Base-by-base conservation (phyloP, 1,140 invertebrate genomes). In the Aethina tumida region DNA sequence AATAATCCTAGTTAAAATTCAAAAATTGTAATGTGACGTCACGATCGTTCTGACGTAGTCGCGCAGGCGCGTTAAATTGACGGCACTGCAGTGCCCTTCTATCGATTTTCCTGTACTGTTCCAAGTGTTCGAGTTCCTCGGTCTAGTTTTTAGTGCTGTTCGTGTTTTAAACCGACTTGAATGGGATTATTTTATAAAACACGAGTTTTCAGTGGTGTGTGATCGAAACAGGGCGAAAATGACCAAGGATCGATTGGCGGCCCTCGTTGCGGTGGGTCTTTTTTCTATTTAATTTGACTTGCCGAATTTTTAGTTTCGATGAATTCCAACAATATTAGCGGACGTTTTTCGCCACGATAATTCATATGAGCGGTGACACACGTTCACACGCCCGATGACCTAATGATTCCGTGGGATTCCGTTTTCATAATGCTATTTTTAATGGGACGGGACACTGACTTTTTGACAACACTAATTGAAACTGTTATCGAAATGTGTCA, bases 231-330 rank as follows among this genome's bases (percentile, higher is more conserved):
- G 68, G 63, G 66, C 70, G 68, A 81, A 71, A 69, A 95, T 95
- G 91, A 93, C 89, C 67, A 96, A 94, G 79, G 90, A 96, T 78
- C 89, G 90, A 80, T 86, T 96, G 77, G 86, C 88, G 73, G 90
- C 89, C 64, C 76, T 94, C 55, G 85, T 89, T 76, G 89, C 89
- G 78, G 86, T 91, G 75, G 79, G 49, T 43, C 22, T 20, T 33
- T 33, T 19, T 30, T 31, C 31, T 17, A 2, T 38, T n/a, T 3
- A 4, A 30, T 2, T 13, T 10, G n/a, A n/a, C 16, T 31, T 7
- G n/a, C 15, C 29, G n/a, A 14, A n/a, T 13, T 13, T 31, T 31
- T 31, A 14, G n/a, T n/a, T 31, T 10, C n/a, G 15, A 3, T 14
- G n/a, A 3, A 14, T 31, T n/a, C 2, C 3, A 13, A 13, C 15